Conservation (phyloP, 2,888 invertebrate species). For the Crossocerus cetratus region DNA sequence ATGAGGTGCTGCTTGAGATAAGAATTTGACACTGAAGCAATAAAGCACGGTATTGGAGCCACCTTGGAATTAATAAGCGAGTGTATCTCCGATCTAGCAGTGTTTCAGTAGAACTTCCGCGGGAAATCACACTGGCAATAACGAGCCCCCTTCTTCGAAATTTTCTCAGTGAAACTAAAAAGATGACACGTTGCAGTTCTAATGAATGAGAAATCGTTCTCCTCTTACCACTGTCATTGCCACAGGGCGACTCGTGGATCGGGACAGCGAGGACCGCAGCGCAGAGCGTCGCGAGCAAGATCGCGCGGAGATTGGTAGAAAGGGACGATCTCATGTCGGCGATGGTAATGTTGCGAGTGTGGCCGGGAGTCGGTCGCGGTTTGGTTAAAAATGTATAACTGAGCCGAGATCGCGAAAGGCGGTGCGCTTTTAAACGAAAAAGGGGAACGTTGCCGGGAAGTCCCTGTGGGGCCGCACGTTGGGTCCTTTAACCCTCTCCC, state of each 20-base stretch:
- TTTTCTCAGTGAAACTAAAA: too few relatives aligned
- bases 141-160: too few relatives aligned
- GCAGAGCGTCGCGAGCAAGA: background rate
- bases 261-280: conserved; percentile 7
- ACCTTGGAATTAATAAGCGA: too few relatives aligned
- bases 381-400: conserved; percentile 53
- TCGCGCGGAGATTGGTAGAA: background rate
- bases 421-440: conserved; percentile 66
- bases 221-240: conserved; percentile 35
- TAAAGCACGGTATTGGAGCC: too few relatives aligned
- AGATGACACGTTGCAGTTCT: too few relatives aligned
- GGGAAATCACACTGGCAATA: too few relatives aligned
- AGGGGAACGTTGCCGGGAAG: conserved; percentile 58
- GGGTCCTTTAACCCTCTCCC: conserved; percentile 58
- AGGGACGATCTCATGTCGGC: conserved; percentile 21
- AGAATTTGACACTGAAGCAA: too few relatives aligned
- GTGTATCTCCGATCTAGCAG: too few relatives aligned
- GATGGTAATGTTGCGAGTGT: background rate
- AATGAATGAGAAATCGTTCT: background rate
- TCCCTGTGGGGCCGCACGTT: conserved; percentile 57
- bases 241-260: background rate
- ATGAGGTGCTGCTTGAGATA: too few relatives aligned
- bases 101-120: too few relatives aligned
- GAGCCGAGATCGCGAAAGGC: conserved; percentile 44
- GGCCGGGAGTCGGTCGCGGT: conserved; percentile 20